Evolutionary conservation across 1,140 invertebrate species (phyloP).

Genomic region (Listronotus oregonensis): DNA sequence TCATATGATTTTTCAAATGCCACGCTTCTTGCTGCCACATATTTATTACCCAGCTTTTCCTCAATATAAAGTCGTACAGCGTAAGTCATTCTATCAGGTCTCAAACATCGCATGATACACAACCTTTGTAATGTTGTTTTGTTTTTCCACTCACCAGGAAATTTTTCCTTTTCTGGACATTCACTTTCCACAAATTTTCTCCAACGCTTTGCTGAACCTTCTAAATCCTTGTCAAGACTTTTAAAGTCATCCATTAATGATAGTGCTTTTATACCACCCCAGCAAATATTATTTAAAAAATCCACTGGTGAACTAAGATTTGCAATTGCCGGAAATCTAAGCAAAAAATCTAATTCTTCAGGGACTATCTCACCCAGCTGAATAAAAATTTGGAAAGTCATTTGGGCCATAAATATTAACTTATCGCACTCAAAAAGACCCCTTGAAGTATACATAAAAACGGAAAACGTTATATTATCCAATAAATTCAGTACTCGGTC

Average conservation of each 20-base stretch:
- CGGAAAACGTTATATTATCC: conserved; percentile 85
- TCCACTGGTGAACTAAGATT: conserved; percentile 77
- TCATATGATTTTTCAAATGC: conserved; percentile 85
- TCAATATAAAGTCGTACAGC: conserved; percentile 77
- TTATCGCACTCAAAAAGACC: conserved; percentile 94
- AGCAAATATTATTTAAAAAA: conserved; percentile 81
- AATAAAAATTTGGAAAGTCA: conserved; percentile 74
- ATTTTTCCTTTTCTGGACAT: conserved; percentile 89
- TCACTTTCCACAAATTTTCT: conserved; percentile 91
- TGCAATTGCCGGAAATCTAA: conserved; percentile 75
- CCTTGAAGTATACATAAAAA: conserved; percentile 86
- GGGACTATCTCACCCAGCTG: conserved; percentile 70
- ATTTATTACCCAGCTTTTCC: conserved; percentile 86
- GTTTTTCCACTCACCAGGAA: conserved; percentile 96
- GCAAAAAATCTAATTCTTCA: conserved; percentile 84
- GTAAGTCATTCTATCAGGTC: conserved; percentile 90
- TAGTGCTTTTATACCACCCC: conserved; percentile 87
- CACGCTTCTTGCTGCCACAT: conserved; percentile 75
- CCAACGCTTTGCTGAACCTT: conserved; percentile 85
- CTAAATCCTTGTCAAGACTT: conserved; percentile 90
- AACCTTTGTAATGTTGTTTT: conserved; percentile 85
- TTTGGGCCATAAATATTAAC: conserved; percentile 87
- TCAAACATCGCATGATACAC: conserved; percentile 88
- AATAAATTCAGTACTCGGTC: conserved; percentile 80
- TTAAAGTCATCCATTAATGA: conserved; percentile 80